Percentiles rank a stretch among this genome's conserved stretches.
These are phyloP conservation scores for Pristionchus japonicus DNA, from an alignment of 2,888 invertebrate species.

Conservation along the genomic window DNA sequence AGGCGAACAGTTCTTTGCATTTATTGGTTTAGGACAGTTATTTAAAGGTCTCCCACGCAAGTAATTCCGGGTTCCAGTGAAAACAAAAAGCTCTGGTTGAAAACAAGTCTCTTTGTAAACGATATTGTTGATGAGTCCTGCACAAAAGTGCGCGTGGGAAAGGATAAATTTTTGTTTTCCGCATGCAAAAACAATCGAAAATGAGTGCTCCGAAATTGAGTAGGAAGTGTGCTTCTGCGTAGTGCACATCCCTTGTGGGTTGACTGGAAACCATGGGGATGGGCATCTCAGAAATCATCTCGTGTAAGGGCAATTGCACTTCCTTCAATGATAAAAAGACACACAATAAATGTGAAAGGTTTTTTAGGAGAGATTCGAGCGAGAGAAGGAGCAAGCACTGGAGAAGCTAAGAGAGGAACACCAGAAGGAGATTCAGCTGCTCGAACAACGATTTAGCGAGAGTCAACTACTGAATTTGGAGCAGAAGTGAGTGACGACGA, in stretches of 20 bases:
- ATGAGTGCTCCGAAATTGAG: neutral
- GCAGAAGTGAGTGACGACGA: slow-evolving; percentile 67
- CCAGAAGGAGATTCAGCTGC: slow-evolving; percentile 74
- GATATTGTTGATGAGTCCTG: neutral
- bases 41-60: neutral
- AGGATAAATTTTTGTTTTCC: neutral
- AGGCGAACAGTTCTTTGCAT: too few relatives aligned
- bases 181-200: neutral
- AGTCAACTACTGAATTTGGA: slow-evolving; percentile 75
- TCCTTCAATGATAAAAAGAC: too few relatives aligned
- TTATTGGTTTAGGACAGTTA: too few relatives aligned
- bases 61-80: neutral
- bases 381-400: slow-evolving; percentile 74
- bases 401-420: slow-evolving; percentile 75
- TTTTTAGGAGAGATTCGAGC: slow-evolving; percentile 72
- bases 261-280: neutral
- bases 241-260: neutral
- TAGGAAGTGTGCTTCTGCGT: neutral
- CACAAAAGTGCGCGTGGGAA: neutral
- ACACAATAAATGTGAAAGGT: too few relatives aligned
- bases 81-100: neutral
- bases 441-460: slow-evolving; percentile 73
- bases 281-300: neutral
- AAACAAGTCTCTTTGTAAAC: neutral
- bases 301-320: too few relatives aligned